These are phyloP conservation scores for Hanleya hanleyi DNA, from an alignment of 2,888 invertebrate genomes.

Conservation along the genomic window DNA sequence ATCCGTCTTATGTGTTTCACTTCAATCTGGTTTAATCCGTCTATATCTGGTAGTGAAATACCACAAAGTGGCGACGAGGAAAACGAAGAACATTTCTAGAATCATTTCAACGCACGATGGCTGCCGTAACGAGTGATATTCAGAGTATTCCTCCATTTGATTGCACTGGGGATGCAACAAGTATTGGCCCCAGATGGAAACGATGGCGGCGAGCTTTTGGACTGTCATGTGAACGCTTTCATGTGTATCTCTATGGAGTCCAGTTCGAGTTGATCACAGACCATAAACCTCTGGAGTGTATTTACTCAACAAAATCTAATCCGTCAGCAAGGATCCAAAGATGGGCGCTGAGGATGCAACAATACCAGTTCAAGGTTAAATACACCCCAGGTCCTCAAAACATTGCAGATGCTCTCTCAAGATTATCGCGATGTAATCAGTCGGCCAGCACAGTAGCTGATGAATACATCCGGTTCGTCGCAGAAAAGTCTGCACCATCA, in stretches of 20 bases:
- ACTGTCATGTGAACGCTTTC: conserved; percentile 23
- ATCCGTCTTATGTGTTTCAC: too few relatives aligned
- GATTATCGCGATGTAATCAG: background rate
- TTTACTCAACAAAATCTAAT: conserved; percentile 13
- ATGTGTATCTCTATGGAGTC: conserved; percentile 21
- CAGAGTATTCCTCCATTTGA: background rate
- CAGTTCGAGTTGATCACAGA: conserved; percentile 22
- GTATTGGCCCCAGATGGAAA: conserved; percentile 1
- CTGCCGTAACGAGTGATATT: background rate
- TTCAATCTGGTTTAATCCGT: conserved; percentile 3
- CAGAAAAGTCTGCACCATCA: conserved; percentile 6
- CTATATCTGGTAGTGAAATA: background rate
- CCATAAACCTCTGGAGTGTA: conserved; percentile 25
- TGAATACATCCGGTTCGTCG: conserved; percentile 7
- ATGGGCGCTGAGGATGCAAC: conserved; percentile 12
- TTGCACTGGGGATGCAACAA: background rate
- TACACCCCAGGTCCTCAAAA: conserved; percentile 13
- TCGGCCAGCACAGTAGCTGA: conserved; percentile 1
- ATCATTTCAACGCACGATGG: background rate
- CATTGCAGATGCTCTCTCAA: conserved; percentile 12
- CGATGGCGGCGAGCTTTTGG: conserved; percentile 10
- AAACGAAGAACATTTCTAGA: background rate
- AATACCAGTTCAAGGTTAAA: conserved; percentile 1
- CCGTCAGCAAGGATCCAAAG: conserved; percentile 13
- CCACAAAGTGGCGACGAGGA: conserved; percentile 2